Evolutionary conservation across 2,797 vertebrate species (phyloP).

Genomic region (Coendou prehensilis): DNA sequence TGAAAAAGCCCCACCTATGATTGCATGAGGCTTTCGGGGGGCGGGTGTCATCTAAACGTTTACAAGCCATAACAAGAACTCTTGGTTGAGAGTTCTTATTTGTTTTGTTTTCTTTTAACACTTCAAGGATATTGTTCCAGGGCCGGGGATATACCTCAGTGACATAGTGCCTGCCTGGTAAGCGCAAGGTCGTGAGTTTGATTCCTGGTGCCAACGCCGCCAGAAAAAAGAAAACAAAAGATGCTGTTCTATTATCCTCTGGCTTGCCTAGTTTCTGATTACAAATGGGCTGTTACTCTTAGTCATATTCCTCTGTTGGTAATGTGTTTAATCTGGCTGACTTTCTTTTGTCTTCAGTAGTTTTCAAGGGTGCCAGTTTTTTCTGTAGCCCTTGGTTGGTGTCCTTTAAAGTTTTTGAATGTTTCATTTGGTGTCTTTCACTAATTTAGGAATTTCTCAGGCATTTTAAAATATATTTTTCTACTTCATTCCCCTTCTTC

Average conservation of each 20-base stretch:
- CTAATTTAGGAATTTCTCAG: background rate
- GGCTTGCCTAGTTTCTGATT: background rate
- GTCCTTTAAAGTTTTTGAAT: background rate
- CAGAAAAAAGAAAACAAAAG: too few relatives aligned
- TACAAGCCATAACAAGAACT: background rate
- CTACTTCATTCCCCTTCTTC: background rate
- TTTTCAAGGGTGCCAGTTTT: background rate
- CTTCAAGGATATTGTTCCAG: too few relatives aligned
- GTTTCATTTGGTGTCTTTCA: background rate
- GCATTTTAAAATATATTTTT: background rate
- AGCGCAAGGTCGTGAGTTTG: too few relatives aligned
- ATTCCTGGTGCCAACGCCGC: too few relatives aligned
- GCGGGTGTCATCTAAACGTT: background rate
- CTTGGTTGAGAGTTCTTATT: background rate
- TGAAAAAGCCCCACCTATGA: too few relatives aligned
- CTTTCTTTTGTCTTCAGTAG: background rate
- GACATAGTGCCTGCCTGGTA: too few relatives aligned
- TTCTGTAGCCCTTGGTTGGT: background rate
- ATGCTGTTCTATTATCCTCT: background rate
- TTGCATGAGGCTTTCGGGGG: background rate
- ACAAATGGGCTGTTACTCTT: background rate
- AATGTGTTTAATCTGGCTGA: background rate
- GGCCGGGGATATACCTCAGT: too few relatives aligned
- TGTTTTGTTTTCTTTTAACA: background rate
- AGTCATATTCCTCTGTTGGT: background rate